Percentiles rank a stretch among this genome's conserved stretches.
Conservation (phyloP, 2,113 vertebrate species). For the Nipponia nippon region DNA sequence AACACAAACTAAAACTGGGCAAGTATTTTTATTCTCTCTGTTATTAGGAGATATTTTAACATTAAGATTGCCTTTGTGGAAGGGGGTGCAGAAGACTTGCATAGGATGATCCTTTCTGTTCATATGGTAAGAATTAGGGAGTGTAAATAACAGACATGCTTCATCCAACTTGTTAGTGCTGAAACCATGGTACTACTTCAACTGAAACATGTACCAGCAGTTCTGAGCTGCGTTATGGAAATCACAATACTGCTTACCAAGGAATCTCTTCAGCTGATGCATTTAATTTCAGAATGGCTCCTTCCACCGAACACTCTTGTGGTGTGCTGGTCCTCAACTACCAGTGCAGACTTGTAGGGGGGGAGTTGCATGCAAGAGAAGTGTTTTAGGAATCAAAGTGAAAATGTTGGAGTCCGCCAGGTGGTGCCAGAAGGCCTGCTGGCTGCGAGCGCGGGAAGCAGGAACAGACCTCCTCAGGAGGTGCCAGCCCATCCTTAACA, state of each 20-base stretch:
- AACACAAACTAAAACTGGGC: not conserved
- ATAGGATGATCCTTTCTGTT: not conserved
- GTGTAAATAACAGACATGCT: not conserved
- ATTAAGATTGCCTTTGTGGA: not conserved
- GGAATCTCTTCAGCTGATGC: not conserved
- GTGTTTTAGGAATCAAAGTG: fast-evolving
- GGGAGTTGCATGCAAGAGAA: fast-evolving
- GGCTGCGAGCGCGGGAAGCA: fast-evolving
- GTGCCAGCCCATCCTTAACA: fast-evolving
- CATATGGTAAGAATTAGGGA: not conserved
- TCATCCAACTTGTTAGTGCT: not conserved
- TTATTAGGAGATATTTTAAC: not conserved
- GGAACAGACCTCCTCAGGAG: not conserved
- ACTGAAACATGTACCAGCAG: not conserved
- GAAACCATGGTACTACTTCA: not conserved
- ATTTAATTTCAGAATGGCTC: not conserved
- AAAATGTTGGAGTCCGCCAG: not conserved
- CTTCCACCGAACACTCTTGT: not conserved
- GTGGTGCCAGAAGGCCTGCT: not conserved
- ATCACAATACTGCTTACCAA: not conserved
- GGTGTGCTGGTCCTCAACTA: not conserved
- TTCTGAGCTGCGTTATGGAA: fast-evolving
- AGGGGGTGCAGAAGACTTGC: not conserved
- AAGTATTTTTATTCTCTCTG: not conserved
- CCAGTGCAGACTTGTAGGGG: fast-evolving